Conservation (phyloP, 2,113 vertebrate species). For the Scomber colias region DNA sequence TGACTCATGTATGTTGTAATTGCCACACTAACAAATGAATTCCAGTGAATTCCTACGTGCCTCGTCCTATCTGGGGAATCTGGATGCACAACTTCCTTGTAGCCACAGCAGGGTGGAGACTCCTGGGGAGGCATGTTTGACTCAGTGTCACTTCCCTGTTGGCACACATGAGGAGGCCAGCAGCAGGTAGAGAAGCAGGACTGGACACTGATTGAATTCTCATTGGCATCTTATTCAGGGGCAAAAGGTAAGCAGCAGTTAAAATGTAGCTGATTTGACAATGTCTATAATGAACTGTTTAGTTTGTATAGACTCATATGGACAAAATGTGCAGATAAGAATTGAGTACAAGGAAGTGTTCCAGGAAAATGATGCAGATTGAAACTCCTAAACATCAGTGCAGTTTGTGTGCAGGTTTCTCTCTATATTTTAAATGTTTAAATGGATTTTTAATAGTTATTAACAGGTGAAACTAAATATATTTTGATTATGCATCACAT, state of each 20-base stretch:
- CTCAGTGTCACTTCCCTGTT: slow-evolving; percentile 26
- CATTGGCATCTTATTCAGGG: background rate
- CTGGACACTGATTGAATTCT: background rate
- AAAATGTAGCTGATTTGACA: background rate
- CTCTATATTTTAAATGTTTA: background rate
- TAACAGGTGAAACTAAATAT: no score
- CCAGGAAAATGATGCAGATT: background rate
- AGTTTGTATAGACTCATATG: background rate
- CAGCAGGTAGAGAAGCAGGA: slow-evolving; percentile 5
- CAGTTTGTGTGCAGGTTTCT: background rate
- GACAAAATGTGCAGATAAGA: background rate
- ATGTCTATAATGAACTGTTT: background rate
- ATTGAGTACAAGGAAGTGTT: slow-evolving; percentile 41
- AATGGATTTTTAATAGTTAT: no score
- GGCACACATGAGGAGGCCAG: background rate
- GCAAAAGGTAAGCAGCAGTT: slow-evolving; percentile 42
- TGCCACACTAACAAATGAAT: slow-evolving; percentile 29
- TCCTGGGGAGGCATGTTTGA: background rate
- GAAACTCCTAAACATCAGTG: background rate
- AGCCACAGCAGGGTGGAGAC: slow-evolving; percentile 60
- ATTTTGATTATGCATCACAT: no score
- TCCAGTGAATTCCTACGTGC: slow-evolving; percentile 12
- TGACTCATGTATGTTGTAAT: background rate
- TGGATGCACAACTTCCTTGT: slow-evolving; percentile 66
- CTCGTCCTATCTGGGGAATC: slow-evolving; percentile 38